These are phyloP conservation scores for Ceryle rudis DNA, from an alignment of 2,797 vertebrate species.

Conservation along the genomic window DNA sequence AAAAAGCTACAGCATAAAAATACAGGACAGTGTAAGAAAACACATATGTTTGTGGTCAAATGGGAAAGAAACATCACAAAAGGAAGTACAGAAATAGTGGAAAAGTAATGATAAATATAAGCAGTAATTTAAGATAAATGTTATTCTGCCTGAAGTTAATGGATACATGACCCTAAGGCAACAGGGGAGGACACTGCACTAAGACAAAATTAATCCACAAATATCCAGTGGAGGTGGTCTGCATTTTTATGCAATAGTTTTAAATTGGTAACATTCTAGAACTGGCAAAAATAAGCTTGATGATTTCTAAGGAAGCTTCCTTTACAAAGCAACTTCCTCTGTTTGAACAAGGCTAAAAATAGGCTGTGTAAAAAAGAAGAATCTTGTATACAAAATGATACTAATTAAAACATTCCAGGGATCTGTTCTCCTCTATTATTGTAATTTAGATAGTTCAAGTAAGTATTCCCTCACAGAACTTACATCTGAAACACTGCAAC, in stretches of 20 bases:
- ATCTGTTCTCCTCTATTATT: not conserved
- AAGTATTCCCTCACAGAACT: not conserved
- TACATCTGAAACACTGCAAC: not conserved
- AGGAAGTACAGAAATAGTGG: not conserved
- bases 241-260: not conserved
- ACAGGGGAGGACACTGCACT: not conserved
- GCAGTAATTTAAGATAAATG: not conserved
- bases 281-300: not conserved
- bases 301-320: constrained; percentile 5
- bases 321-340: constrained; percentile 32
- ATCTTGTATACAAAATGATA: constrained; percentile 2
- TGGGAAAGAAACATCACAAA: not conserved
- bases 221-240: not conserved
- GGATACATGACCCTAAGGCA: not conserved
- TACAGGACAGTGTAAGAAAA: not conserved
- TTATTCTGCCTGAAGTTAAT: not conserved
- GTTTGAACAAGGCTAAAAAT: constrained; percentile 39
- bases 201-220: not conserved
- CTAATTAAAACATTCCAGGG: constrained; percentile 21
- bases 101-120: not conserved
- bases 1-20: not conserved
- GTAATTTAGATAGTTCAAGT: not conserved
- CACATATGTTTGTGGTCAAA: not conserved
- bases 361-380: not conserved
- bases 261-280: not conserved